Evolutionary conservation across 1,140 invertebrate genomes (phyloP).

Genomic region (Panagrolaimus sp.): DNA sequence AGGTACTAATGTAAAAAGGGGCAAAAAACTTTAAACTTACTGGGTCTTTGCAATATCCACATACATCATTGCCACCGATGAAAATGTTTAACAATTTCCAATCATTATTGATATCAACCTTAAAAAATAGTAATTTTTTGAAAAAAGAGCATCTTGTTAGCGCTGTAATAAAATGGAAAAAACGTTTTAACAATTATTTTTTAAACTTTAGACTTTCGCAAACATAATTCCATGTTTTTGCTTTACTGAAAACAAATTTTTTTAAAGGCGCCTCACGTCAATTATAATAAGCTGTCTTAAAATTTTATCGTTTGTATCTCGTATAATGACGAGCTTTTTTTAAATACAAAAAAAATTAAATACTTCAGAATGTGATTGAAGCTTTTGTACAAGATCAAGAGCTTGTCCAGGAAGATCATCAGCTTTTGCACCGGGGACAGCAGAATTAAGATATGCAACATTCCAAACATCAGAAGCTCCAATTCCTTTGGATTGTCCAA

Average conservation of each 20-base stretch:
- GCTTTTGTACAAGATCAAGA: conserved; percentile 49
- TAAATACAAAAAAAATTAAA: background rate
- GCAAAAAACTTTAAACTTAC: conserved; percentile 32
- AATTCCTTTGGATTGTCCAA: conserved; percentile 57
- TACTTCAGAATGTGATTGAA: conserved; percentile 52
- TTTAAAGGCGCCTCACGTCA: no score
- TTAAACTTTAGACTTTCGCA: no score
- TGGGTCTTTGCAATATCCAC: conserved; percentile 67
- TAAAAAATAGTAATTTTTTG: background rate
- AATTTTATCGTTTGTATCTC: no score
- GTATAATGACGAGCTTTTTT: no score
- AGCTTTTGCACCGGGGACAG: conserved; percentile 53
- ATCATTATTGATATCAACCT: conserved; percentile 59
- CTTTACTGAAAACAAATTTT: no score
- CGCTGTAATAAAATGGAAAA: no score
- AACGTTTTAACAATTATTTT: no score
- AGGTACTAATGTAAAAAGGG: no score
- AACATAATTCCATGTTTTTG: no score
- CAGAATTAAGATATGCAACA: conserved; percentile 58
- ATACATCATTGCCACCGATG: conserved; percentile 78
- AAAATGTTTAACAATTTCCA: conserved; percentile 77
- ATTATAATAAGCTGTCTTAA: no score
- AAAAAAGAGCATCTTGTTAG: no score
- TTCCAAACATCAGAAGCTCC: conserved; percentile 42
- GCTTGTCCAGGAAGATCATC: conserved; percentile 60